These are phyloP conservation scores for Athalia cordata DNA, from an alignment of 2,888 invertebrate species.

Conservation along the genomic window DNA sequence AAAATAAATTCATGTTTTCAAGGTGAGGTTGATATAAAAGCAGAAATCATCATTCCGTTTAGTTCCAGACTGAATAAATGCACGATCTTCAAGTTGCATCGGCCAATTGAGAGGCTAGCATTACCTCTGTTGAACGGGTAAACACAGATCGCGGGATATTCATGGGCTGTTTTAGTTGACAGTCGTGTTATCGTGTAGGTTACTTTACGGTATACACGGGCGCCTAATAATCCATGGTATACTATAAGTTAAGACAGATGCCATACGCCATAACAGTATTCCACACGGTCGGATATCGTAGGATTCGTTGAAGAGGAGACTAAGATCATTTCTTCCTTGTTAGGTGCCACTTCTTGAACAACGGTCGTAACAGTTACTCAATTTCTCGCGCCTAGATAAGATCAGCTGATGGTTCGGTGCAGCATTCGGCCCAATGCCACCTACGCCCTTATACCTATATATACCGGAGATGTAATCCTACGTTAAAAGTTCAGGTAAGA, in stretches of 20 bases:
- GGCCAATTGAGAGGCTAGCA: not conserved
- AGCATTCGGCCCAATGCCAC: slow-evolving; percentile 46
- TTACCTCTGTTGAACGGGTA: not conserved
- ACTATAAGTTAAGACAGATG: slow-evolving; percentile 37
- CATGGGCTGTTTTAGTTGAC: slow-evolving; percentile 33
- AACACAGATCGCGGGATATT: slow-evolving; percentile 9
- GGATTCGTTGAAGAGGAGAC: slow-evolving; percentile 18
- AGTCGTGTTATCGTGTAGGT: slow-evolving; percentile 29
- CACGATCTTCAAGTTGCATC: not conserved
- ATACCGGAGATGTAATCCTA: slow-evolving; percentile 52
- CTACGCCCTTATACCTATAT: slow-evolving; percentile 51
- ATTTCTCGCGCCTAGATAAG: slow-evolving; percentile 37
- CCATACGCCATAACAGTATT: slow-evolving; percentile 27
- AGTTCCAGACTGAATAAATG: not conserved
- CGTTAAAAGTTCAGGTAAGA: slow-evolving; percentile 54
- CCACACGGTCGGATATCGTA: slow-evolving; percentile 28
- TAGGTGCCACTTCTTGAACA: slow-evolving; percentile 39
- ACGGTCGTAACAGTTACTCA: slow-evolving; percentile 40
- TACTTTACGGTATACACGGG: slow-evolving; percentile 21
- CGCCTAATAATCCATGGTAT: slow-evolving; percentile 25
- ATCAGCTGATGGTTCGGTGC: slow-evolving; percentile 30
- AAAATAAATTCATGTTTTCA: not conserved
- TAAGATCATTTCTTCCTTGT: slow-evolving; percentile 31
- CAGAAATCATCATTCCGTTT: not conserved
- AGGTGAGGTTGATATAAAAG: not conserved